These are phyloP conservation scores for Chaetops frenatus DNA, from an alignment of 2,113 vertebrate species.

Conservation along the genomic window DNA sequence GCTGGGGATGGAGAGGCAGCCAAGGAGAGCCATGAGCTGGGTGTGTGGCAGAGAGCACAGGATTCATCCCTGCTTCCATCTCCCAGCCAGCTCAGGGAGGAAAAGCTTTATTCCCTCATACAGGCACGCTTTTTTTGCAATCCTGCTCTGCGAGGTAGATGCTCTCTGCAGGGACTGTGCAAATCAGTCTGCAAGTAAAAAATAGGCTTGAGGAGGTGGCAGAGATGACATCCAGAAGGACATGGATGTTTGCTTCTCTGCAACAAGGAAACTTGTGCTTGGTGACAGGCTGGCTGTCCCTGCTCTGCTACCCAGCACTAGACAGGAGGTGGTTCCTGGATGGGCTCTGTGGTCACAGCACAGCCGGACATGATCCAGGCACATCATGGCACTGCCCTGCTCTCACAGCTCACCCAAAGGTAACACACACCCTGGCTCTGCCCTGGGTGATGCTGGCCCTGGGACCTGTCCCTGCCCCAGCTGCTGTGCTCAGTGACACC, in stretches of 20 bases:
- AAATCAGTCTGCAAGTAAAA: not conserved
- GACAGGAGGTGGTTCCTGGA: not conserved
- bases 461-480: not conserved
- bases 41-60: not conserved
- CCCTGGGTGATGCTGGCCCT: fast-evolving
- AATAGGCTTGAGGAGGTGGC: not conserved
- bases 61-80: not conserved
- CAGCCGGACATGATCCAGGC: fast-evolving
- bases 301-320: not conserved
- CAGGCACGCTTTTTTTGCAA: fast-evolving
- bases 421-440: fast-evolving
- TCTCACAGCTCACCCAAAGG: not conserved
- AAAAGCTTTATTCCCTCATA: not conserved
- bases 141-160: not conserved
- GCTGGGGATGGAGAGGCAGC: fast-evolving
- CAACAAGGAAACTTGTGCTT: not conserved
- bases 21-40: fast-evolving
- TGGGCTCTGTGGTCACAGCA: not conserved
- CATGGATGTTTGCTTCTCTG: not conserved
- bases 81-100: not conserved
- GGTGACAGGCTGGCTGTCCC: not conserved
- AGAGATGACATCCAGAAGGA: not conserved
- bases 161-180: not conserved
- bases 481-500: not conserved
- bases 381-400: not conserved